Evolutionary conservation across 2,113 vertebrate genomes (phyloP), one percentile per base, ranked within the genome.

Genomic region (Donacobius atricapilla): DNA sequence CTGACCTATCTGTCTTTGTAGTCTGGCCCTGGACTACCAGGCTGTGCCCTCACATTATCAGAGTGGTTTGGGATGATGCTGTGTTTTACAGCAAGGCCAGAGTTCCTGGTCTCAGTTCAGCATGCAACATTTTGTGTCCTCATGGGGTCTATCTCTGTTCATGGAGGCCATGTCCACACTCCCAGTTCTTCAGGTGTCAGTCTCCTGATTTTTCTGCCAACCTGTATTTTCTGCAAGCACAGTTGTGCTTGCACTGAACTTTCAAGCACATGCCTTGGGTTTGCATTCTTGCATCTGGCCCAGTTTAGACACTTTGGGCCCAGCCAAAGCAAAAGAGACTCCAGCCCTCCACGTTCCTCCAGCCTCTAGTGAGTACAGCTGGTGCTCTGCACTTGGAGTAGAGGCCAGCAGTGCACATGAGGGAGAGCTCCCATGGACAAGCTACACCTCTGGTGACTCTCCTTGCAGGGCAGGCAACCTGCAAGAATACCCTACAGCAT

Each of bases 371-470:
- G 9, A 35, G 44, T 14, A 15, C 24, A 21, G 56, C 7, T 1
- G 20, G 25, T 33, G 22, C 57, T 63, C 86, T 33, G 51, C 15
- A 4, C 24, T 33, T 4, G 3, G 64, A 33, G 25, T 7, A 1
- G 51, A 8, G 39, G 30, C 31, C 72, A 89, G 84, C 42, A 48
- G 6, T 1, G 24, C 33, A 15, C 10, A 1, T 27, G 17, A 22
- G 8, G 21, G 40, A 7, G 1, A 80, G 27, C 24, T 28, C 27
- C 33, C 23, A 27, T 1, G 0, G 17, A 54, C 48, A 13, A 68
- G 21, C 44, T 3, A 2, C 28, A 19, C 13, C 50, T 48, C 58
- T 3, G 1, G 7, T 0, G 2, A 40, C 25, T 81, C 61, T 37
- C 69, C 57, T 40, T 60, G 40, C 54, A 78, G 35, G 39, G n/a